phyloP scores from a whole-genome alignment of 1,140 invertebrate genomes.

The Papilio machaon region DNA sequence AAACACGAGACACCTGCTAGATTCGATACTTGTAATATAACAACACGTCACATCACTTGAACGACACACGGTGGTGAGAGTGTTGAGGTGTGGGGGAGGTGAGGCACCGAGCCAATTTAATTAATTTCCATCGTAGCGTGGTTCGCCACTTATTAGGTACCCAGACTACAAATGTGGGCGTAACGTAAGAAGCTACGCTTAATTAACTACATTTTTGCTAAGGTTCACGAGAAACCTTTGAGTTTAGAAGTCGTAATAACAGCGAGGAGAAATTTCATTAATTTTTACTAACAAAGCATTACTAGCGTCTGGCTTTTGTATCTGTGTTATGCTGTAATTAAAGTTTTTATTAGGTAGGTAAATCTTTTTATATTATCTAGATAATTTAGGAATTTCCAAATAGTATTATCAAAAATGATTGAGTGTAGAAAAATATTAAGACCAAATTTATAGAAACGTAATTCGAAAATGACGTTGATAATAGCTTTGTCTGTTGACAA shows the following conservation, averaged over 20 bases:
- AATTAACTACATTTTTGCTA: slow-evolving; percentile 36
- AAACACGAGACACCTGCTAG: no score
- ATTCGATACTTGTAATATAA: no score
- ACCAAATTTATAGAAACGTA: no score
- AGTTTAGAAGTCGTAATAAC: slow-evolving; percentile 34
- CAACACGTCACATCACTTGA: neutral
- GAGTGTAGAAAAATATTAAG: no score
- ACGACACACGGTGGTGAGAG: slow-evolving; percentile 22
- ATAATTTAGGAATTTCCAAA: neutral
- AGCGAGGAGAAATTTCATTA: slow-evolving; percentile 18
- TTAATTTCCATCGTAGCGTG: slow-evolving; percentile 48
- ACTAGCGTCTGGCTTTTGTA: slow-evolving; percentile 9
- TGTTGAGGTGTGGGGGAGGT: slow-evolving; percentile 41
- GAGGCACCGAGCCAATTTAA: slow-evolving; percentile 44
- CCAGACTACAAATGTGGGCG: slow-evolving; percentile 34
- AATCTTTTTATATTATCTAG: neutral
- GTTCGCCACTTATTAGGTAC: slow-evolving; percentile 46
- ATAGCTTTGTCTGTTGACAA: neutral
- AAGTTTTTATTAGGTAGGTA: neutral
- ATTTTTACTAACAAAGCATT: slow-evolving; percentile 13
- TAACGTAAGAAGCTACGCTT: slow-evolving; percentile 30
- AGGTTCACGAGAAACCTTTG: slow-evolving; percentile 13
- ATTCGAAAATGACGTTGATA: no score
- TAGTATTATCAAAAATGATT: no score
- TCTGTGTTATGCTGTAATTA: slow-evolving; percentile 18